These are phyloP conservation scores for Meleagris gallopavo DNA, from an alignment of 2,113 vertebrate genomes.

Conservation along the genomic window DNA sequence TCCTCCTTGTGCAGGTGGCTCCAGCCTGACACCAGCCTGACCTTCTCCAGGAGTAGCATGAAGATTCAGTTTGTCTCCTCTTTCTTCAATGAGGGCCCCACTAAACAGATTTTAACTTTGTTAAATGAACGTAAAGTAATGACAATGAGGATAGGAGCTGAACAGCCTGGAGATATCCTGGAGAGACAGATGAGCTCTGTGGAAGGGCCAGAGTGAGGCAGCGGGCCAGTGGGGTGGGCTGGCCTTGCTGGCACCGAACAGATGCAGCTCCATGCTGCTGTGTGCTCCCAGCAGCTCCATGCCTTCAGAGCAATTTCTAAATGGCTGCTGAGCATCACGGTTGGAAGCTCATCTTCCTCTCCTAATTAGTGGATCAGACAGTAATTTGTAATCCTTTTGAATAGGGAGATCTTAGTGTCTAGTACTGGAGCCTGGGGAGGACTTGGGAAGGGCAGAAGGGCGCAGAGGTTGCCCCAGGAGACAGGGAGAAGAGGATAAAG, in stretches of 20 bases:
- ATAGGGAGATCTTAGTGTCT: slow-evolving; percentile 38
- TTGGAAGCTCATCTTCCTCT: slow-evolving; percentile 48
- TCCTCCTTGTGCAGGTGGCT: not conserved
- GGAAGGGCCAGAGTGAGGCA: not conserved
- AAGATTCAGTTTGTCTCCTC: slow-evolving; percentile 42
- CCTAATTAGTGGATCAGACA: slow-evolving; percentile 74
- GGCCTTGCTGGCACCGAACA: not conserved
- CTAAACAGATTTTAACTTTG: slow-evolving; percentile 63
- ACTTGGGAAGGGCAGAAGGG: not conserved
- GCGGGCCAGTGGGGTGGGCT: not conserved
- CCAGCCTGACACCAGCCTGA: not conserved
- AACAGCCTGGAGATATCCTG: not conserved
- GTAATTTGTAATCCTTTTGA: slow-evolving; percentile 68
- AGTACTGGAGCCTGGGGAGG: not conserved
- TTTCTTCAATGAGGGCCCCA: not conserved
- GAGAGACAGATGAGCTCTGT: not conserved
- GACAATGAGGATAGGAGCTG: slow-evolving; percentile 19
- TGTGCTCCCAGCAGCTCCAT: not conserved
- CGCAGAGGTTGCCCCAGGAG: not conserved
- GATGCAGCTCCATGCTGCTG: not conserved
- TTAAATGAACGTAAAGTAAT: slow-evolving; percentile 60
- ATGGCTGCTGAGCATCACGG: slow-evolving; percentile 65
- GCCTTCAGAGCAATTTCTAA: slow-evolving; percentile 56
- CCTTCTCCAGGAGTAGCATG: not conserved
- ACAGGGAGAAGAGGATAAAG: accelerated